Conservation (phyloP, 2,113 vertebrate species). For the Gymnorhina tibicen region DNA sequence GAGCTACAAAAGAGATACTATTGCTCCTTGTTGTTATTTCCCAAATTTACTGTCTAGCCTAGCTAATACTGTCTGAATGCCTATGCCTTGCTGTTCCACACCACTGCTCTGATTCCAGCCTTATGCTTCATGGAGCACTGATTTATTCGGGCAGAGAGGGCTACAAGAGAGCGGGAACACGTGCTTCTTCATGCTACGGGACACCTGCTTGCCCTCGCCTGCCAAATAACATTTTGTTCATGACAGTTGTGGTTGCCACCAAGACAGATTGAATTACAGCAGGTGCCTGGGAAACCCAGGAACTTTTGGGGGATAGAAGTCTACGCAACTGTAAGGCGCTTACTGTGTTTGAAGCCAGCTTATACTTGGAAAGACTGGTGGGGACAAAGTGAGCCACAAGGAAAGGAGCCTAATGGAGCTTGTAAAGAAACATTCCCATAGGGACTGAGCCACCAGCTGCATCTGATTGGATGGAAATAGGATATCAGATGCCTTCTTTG, state of each 20-base stretch:
- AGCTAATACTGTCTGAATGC: neutral
- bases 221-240: slow-evolving; percentile 45
- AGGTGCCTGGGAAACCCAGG: slow-evolving; percentile 20
- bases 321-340: neutral
- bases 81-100: neutral
- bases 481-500: neutral
- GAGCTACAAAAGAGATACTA: neutral
- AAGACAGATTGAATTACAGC: slow-evolving; percentile 44
- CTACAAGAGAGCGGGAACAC: neutral
- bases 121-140: neutral
- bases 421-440: neutral
- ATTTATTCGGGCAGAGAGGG: neutral
- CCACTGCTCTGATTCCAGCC: neutral
- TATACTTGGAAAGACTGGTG: neutral
- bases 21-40: neutral
- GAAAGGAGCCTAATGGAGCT: neutral
- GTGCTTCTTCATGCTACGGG: neutral
- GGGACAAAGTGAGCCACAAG: neutral
- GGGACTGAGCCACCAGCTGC: neutral
- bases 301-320: neutral
- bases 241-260: neutral
- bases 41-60: neutral
- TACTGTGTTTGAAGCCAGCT: neutral
- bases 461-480: neutral
- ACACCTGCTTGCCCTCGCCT: slow-evolving; percentile 7